Conservation (phyloP, 2,888 invertebrate genomes). For the Synergus laeviventris region DNA sequence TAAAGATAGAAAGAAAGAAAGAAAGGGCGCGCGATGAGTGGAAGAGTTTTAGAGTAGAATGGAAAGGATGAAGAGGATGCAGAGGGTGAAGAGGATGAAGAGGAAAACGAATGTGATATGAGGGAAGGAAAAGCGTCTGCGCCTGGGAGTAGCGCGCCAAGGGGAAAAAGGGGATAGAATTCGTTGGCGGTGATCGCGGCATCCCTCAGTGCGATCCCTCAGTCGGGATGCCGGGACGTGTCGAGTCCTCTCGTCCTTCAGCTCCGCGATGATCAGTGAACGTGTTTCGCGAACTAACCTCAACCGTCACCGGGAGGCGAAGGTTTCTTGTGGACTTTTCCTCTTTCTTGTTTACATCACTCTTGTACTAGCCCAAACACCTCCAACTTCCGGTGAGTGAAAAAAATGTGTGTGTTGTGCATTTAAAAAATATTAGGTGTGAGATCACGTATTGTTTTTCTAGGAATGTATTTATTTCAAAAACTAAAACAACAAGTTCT, state of each 20-base stretch:
- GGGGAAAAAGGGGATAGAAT: conserved; percentile 49
- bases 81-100: conserved; percentile 48
- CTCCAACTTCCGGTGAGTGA: conserved; percentile 64
- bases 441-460: not conserved
- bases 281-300: conserved; percentile 51
- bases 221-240: conserved; percentile 75
- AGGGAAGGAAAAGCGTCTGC: conserved; percentile 49
- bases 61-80: conserved; percentile 39
- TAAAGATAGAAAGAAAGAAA: conserved; percentile 2
- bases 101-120: conserved; percentile 46
- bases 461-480: not conserved
- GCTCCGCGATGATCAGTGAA: conserved; percentile 70
- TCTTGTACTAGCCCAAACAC: conserved; percentile 58
- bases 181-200: conserved; percentile 47
- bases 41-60: conserved; percentile 41
- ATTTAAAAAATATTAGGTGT: not conserved
- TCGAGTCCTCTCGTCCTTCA: conserved; percentile 64
- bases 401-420: conserved; percentile 22
- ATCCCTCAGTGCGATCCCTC: conserved; percentile 63
- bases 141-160: conserved; percentile 48
- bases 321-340: conserved; percentile 30
- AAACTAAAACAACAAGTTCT: too few relatives aligned
- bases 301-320: conserved; percentile 46
- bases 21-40: conserved; percentile 44
- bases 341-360: conserved; percentile 44